phyloP scores from a whole-genome alignment of 2,888 invertebrate genomes.

The Diarsia mendica region DNA sequence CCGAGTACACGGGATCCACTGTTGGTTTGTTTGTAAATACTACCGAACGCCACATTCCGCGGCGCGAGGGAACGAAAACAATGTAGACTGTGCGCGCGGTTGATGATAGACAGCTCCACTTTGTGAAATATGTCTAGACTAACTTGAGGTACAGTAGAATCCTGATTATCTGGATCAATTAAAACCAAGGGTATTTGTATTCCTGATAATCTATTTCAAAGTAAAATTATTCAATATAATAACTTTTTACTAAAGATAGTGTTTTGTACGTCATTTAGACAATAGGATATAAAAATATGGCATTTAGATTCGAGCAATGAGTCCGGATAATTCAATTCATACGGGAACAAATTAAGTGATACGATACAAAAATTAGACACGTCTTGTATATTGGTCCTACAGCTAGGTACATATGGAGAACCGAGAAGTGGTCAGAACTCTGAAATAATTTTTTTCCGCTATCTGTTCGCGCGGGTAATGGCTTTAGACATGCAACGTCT shows the following conservation, averaged over 20 bases:
- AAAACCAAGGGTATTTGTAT: too few species aligned
- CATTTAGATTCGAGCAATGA: too few species aligned
- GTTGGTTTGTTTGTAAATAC: constrained; percentile 49
- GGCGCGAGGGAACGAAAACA: constrained; percentile 29
- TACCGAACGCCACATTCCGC: constrained; percentile 25
- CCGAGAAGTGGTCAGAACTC: not conserved
- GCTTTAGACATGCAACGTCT: constrained; percentile 5
- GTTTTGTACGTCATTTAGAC: too few species aligned
- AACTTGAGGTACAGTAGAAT: too few species aligned
- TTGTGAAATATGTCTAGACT: too few species aligned
- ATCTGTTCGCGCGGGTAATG: not conserved
- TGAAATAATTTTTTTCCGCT: not conserved
- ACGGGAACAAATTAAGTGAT: not conserved
- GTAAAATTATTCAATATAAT: too few species aligned
- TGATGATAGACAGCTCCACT: not conserved
- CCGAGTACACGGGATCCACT: constrained; percentile 22
- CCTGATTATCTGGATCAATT: too few species aligned
- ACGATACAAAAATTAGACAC: not conserved
- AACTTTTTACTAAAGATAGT: too few species aligned
- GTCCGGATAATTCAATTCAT: not conserved
- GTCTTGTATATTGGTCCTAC: not conserved
- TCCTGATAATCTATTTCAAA: too few species aligned
- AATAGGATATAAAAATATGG: too few species aligned
- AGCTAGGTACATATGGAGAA: not conserved
- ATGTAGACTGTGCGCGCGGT: not conserved